phyloP scores from a whole-genome alignment of 2,888 invertebrate species.

The Belgica antarctica region DNA sequence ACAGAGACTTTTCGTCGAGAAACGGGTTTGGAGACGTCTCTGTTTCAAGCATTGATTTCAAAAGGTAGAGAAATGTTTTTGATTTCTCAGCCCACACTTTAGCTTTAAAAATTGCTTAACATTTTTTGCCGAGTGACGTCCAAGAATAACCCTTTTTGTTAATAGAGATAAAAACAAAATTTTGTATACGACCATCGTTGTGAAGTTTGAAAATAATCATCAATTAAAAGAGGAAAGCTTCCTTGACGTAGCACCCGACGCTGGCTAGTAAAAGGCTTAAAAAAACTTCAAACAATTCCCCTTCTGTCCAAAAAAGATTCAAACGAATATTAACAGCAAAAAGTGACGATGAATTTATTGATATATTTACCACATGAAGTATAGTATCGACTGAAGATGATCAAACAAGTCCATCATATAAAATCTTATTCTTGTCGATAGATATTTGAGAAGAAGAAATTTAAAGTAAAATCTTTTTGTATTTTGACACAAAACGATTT shows the following conservation, averaged over 20 bases:
- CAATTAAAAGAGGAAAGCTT: background rate
- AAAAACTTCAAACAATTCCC: conserved; percentile 17
- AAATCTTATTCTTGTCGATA: background rate
- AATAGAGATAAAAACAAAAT: background rate
- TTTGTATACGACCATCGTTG: conserved; percentile 18
- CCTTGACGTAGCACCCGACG: background rate
- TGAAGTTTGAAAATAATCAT: background rate
- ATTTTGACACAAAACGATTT: conserved; percentile 23
- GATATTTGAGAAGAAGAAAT: background rate
- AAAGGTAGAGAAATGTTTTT: background rate
- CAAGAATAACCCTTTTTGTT: too few relatives aligned
- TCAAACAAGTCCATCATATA: conserved; percentile 20
- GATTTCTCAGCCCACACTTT: too few relatives aligned
- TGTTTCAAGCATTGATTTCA: background rate
- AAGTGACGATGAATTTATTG: conserved; percentile 23
- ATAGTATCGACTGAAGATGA: conserved; percentile 5
- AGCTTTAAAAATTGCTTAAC: background rate
- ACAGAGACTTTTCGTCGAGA: too few relatives aligned
- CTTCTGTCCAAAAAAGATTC: conserved; percentile 26
- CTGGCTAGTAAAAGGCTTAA: conserved; percentile 19
- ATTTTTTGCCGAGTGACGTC: too few relatives aligned
- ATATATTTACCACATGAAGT: conserved; percentile 3
- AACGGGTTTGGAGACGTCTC: too few relatives aligned
- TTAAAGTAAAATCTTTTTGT: conserved; percentile 14
- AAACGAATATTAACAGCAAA: conserved; percentile 17